These are phyloP conservation scores for Etheostoma cragini DNA, from an alignment of 2,113 vertebrate genomes.

Conservation along the genomic window DNA sequence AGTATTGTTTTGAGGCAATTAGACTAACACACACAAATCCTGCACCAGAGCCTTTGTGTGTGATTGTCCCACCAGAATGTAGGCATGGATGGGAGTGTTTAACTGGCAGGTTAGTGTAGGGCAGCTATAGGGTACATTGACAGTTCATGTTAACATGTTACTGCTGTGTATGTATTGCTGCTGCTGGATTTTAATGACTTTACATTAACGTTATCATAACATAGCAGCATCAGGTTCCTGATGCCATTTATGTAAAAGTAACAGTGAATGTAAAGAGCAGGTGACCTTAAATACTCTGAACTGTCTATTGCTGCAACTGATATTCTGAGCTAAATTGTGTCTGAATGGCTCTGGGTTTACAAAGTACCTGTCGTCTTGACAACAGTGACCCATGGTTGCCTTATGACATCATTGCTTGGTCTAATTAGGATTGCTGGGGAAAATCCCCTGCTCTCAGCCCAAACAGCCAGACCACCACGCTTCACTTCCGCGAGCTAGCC, in stretches of 20 bases:
- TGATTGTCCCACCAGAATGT: constrained; percentile 25
- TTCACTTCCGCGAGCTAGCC: constrained; percentile 46
- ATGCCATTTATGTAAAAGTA: not conserved
- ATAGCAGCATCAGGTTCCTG: not conserved
- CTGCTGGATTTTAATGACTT: not conserved
- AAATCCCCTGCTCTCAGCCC: constrained; percentile 69
- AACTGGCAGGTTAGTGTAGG: constrained; percentile 12
- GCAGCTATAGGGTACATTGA: constrained; percentile 1
- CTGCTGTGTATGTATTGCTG: not conserved
- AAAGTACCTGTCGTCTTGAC: constrained; percentile 71
- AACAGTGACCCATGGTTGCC: constrained; percentile 68
- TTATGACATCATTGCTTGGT: constrained; percentile 74
- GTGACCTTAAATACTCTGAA: constrained; percentile 4
- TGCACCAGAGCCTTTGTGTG: constrained; percentile 52
- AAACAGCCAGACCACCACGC: constrained; percentile 60
- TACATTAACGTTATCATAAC: not conserved
- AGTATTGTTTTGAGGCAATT: constrained; percentile 82
- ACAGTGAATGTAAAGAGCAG: not conserved
- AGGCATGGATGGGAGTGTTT: constrained; percentile 14
- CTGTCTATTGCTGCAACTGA: constrained; percentile 2
- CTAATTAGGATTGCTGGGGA: constrained; percentile 72
- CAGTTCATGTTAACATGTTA: not conserved
- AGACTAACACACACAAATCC: constrained; percentile 71
- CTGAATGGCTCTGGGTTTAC: constrained; percentile 48
- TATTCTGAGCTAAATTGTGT: constrained; percentile 14